Base-by-base conservation (phyloP, 2,888 invertebrate species). In the Alentia gelatinosa region DNA sequence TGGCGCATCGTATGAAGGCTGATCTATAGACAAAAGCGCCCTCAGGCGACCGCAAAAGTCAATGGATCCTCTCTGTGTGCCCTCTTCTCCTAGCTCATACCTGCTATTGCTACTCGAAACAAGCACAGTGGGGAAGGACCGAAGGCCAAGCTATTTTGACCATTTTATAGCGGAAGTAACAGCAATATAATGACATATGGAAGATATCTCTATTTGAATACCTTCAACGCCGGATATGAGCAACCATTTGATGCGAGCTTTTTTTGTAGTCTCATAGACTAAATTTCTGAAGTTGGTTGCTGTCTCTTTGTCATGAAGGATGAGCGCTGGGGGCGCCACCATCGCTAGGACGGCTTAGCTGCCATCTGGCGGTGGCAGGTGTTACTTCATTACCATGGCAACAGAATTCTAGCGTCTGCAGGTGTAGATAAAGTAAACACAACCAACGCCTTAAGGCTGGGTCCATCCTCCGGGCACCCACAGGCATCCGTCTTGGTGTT, bases 321-420 rank as follows among this genome's bases (percentile, higher is more conserved):
- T n/a, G n/a, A n/a, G n/a, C n/a, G n/a, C n/a, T n/a, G n/a, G 47
- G 47, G 47, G 19, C 9, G 9, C 19, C 19, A 7, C 47, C 47
- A 47, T 47, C 7, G 47, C 19, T 47, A 47, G 47, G 47, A 3
- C 5, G 68, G 15, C 68, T 68, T n/a, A 68, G 26, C 68, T 30
- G n/a, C 5, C 68, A 30, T 68, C 68, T 30, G 68, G 26, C 26
- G 12, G 4, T 68, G 68, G 30, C 68, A 68, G 68, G 68, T 68
- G 68, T 68, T 68, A 68, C 68, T 68, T 68, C 68, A 68, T 68
- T 68, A 68, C 68, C 68, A 68, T 68, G 79, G 39, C 79, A 79
- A 79, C 39, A 39, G 79, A 79, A 79, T 37, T n/a, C 79, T 39
- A 39, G 37, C 79, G 39, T 79, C 79, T 79, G 79, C 79, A 79